Evolutionary conservation across 2,113 vertebrate genomes (phyloP).

Genomic region (Cololabis saira): DNA sequence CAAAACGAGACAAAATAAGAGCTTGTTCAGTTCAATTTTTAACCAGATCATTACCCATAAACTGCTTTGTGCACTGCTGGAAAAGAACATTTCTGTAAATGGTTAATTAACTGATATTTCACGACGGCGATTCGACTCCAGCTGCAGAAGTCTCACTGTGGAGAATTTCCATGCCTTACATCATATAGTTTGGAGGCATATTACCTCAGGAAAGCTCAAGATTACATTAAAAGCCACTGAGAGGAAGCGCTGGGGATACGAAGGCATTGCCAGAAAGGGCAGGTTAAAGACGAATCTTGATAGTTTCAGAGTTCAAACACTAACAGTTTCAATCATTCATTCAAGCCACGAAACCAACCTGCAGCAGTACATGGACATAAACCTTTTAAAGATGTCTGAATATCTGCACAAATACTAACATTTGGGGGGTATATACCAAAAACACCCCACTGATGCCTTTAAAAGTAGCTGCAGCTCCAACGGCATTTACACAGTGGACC

Average conservation of each 20-base stretch:
- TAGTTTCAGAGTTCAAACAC: background rate
- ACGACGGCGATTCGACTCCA: background rate
- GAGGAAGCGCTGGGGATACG: constrained; percentile 22
- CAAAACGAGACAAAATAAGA: background rate
- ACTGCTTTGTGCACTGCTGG: background rate
- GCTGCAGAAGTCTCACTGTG: background rate
- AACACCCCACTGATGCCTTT: background rate
- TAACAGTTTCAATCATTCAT: background rate
- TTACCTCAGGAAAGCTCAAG: constrained; percentile 2
- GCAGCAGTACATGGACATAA: background rate
- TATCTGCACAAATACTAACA: no score
- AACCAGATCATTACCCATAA: background rate
- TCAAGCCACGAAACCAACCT: background rate
- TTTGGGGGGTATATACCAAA: no score
- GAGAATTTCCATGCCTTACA: constrained; percentile 42
- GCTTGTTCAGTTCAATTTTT: constrained; percentile 3
- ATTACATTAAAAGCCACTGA: constrained; percentile 7
- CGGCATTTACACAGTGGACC: no score
- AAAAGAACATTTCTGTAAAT: background rate
- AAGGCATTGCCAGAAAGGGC: background rate
- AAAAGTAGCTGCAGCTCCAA: background rate
- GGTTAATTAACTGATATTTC: constrained; percentile 10
- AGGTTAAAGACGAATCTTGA: no score
- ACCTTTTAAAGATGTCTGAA: background rate
- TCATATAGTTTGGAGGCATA: constrained; percentile 24